A percentile compares a stretch with the other conserved stretches of the same genome.
Conservation (phyloP, 1,140 invertebrate genomes). For the Leptinotarsa texana region DNA sequence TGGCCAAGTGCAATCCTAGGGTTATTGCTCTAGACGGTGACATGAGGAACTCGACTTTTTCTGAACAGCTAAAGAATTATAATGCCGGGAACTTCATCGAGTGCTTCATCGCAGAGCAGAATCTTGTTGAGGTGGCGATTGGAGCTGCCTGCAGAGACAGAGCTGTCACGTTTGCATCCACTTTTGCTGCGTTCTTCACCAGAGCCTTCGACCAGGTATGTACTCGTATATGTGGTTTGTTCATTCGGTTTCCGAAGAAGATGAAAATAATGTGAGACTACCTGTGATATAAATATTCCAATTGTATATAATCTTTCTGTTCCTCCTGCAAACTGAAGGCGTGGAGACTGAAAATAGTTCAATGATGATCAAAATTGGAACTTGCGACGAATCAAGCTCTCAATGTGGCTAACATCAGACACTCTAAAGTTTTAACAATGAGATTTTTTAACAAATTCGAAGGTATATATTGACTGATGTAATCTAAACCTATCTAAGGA, state of each 20-base stretch:
- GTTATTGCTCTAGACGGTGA: conserved; percentile 94
- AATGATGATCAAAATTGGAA: too few relatives aligned
- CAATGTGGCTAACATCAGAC: too few relatives aligned
- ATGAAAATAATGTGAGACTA: neutral
- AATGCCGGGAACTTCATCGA: conserved; percentile 84
- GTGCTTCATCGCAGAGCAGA: conserved; percentile 99
- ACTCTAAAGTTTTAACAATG: too few relatives aligned
- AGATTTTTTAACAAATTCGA: too few relatives aligned
- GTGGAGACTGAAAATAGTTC: too few relatives aligned
- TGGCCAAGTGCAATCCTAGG: conserved; percentile 79
- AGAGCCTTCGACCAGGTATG: conserved; percentile 89
- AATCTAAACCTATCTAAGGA: too few relatives aligned
- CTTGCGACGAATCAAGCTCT: too few relatives aligned
- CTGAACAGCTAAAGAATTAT: conserved; percentile 85
- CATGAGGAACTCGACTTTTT: conserved; percentile 98
- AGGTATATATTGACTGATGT: too few relatives aligned
- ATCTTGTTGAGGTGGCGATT: conserved; percentile 93
- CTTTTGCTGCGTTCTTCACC: conserved; percentile 97
- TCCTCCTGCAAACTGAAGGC: too few relatives aligned
- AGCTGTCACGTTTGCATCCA: conserved; percentile 89
- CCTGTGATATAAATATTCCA: neutral
- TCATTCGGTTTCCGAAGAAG: neutral
- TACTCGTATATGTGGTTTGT: neutral
- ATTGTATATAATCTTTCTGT: too few relatives aligned
- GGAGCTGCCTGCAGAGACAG: conserved; percentile 88